These are phyloP conservation scores for Phengaris arion DNA, from an alignment of 2,888 invertebrate genomes.

Conservation along the genomic window DNA sequence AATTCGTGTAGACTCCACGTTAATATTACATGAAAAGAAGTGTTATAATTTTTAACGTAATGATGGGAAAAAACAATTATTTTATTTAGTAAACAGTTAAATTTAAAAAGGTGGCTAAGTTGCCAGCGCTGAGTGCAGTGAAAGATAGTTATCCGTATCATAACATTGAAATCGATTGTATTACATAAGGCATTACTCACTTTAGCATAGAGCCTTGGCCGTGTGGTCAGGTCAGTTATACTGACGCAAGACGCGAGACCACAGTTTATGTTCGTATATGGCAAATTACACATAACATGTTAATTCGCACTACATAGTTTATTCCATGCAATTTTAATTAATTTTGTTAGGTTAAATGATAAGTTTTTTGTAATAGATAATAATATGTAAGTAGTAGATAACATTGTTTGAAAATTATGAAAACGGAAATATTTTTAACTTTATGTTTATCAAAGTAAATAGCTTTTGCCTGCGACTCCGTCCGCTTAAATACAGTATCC, in stretches of 20 bases:
- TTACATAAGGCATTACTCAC: slow-evolving; percentile 19
- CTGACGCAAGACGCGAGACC: not conserved
- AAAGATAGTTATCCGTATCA: not conserved
- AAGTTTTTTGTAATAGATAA: not conserved
- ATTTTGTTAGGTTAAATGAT: not conserved
- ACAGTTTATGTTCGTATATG: not conserved
- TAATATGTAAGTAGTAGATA: no score
- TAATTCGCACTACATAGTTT: not conserved
- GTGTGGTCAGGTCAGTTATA: slow-evolving; percentile 17
- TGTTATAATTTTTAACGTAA: no score
- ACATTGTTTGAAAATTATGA: no score
- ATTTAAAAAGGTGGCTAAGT: not conserved
- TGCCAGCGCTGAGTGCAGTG: not conserved
- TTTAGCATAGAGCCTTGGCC: slow-evolving; percentile 18
- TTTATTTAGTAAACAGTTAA: no score
- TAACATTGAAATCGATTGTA: slow-evolving; percentile 8
- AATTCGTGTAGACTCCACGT: no score
- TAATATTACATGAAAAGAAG: no score
- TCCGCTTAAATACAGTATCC: no score
- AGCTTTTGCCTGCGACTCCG: no score
- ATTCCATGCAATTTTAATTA: not conserved
- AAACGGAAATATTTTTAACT: no score
- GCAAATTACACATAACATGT: not conserved
- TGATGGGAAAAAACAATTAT: no score
- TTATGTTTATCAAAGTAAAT: no score